Conservation (phyloP, 1,140 invertebrate genomes). For the Aphis gossypii region DNA sequence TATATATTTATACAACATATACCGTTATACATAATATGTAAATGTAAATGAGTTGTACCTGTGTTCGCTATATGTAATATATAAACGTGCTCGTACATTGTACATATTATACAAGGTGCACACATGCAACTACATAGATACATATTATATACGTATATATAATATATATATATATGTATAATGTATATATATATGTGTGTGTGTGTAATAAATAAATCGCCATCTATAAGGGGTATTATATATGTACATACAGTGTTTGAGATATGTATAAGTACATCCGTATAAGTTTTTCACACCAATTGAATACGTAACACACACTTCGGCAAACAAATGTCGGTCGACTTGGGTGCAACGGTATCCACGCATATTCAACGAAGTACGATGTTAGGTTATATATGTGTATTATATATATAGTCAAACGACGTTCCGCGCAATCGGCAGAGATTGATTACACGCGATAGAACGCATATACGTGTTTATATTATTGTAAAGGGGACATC, state of each 20-base stretch:
- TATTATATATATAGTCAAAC: not conserved
- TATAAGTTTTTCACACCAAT: not conserved
- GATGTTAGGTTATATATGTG: not conserved
- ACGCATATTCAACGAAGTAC: not conserved
- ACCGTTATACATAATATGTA: not conserved
- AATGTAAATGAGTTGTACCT: not conserved
- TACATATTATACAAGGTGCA: not conserved
- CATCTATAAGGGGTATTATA: not conserved
- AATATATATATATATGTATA: not conserved
- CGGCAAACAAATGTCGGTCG: constrained; percentile 1
- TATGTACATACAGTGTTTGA: not conserved
- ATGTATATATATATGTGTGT: not conserved
- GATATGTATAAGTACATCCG: not conserved
- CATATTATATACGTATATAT: no score
- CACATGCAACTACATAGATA: not conserved
- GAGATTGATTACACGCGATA: constrained; percentile 22
- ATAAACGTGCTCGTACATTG: not conserved
- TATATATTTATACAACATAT: no score
- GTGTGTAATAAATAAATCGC: not conserved
- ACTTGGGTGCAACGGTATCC: not conserved
- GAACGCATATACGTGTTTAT: not conserved
- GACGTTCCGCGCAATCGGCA: not conserved
- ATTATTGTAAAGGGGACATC: constrained; percentile 5
- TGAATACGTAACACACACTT: constrained; percentile 1
- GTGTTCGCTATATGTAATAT: not conserved